Base-by-base conservation (phyloP, 2,797 vertebrate species). In the Cottoperca gobio region DNA sequence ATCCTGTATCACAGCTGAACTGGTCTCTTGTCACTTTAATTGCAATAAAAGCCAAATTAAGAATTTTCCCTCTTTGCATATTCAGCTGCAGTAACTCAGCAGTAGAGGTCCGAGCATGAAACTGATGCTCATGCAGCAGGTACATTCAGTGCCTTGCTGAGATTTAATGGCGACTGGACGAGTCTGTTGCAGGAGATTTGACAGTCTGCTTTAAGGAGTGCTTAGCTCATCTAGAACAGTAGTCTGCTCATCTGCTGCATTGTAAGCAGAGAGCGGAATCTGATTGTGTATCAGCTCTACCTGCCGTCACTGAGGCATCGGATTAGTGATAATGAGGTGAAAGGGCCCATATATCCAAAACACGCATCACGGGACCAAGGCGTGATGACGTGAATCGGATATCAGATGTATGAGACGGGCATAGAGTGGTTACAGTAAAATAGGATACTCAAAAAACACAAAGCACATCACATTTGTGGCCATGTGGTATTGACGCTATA, bases 331-430 rank as follows among this genome's bases (percentile, higher is more conserved):
- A 62, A 70, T 57, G 70, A 59, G 63, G 35, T 42, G 58, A 72
- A 72, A 53, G 63, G 70, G 60, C 31, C 62, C 16, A 67, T 69
- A 76, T 68, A 69, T 76, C 68, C 35, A 39, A 78, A 80, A 75
- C 50, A 42, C 5, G 9, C 23, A 24, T 43, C 60, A 73, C 5
- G 2, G 52, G 21, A 73, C 6, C 11, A 4, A 48, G 37, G 7
- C n/a, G 3, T 11, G 13, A 64, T 84, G 67, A 81, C 24, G 58
- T 60, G 2, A 83, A 23, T 55, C 10, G 2, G 26, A 59, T 73
- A 82, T 78, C 67, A 26, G 46, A 73, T 72, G 58, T 54, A 43
- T 8, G 24, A 24, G 46, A 26, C 49, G 28, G 17, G 35, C 10
- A 35, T 57, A 74, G 62, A 5, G 26, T 37, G 31, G 65, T 40